These are phyloP conservation scores for Pseudanteris insignis DNA, from an alignment of 2,888 invertebrate genomes.

Conservation along the genomic window DNA sequence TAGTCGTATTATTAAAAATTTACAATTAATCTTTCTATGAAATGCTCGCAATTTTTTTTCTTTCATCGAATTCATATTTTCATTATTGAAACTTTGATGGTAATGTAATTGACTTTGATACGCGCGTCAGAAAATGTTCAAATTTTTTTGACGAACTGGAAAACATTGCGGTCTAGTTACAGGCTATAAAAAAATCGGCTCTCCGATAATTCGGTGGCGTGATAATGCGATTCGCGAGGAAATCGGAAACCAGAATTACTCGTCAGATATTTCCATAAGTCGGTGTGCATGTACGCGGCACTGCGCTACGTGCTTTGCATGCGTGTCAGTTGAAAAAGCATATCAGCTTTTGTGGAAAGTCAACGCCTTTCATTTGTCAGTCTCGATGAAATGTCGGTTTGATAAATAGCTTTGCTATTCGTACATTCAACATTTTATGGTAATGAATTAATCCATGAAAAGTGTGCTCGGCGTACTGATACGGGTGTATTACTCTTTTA, in stretches of 20 bases:
- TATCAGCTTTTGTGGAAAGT: conserved; percentile 22
- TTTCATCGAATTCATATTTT: not conserved
- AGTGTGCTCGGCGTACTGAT: no score
- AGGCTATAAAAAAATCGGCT: no score
- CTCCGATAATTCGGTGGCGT: no score
- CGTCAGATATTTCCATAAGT: conserved; percentile 21
- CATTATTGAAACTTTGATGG: no score
- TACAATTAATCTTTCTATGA: not conserved
- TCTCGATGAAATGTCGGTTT: conserved; percentile 25
- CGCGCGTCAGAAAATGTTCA: no score
- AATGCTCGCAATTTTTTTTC: not conserved
- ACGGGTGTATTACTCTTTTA: no score
- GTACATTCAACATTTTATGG: conserved; percentile 30
- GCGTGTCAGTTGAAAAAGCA: conserved; percentile 15
- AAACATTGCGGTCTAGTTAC: no score
- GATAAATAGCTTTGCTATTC: conserved; percentile 32
- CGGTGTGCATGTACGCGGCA: no score
- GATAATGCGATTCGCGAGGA: conserved; percentile 27
- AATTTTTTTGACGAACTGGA: no score
- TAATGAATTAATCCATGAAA: conserved; percentile 25
- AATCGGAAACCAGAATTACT: conserved; percentile 24
- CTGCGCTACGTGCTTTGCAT: conserved; percentile 13
- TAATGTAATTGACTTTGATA: no score
- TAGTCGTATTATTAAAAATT: no score
- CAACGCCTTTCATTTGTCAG: conserved; percentile 35